Percentiles rank a stretch among this genome's conserved stretches.
These are phyloP conservation scores for Scophthalmus maximus DNA, from an alignment of 2,113 vertebrate species.

Conservation along the genomic window DNA sequence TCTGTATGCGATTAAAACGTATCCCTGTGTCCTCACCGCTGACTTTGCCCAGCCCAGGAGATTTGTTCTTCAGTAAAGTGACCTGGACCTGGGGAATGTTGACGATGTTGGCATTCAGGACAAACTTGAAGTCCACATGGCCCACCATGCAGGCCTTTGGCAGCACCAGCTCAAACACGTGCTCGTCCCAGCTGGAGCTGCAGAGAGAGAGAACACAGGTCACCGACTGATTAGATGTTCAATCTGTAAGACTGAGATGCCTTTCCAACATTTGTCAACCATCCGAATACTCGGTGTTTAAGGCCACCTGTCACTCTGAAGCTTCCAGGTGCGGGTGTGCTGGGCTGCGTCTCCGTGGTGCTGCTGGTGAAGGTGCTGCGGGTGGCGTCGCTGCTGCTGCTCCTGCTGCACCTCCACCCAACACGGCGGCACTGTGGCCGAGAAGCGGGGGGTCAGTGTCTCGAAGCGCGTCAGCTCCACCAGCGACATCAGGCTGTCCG, in stretches of 20 bases:
- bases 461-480: conserved; percentile 98
- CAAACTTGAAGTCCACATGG: conserved; percentile 99
- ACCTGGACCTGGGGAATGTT: conserved; percentile 99
- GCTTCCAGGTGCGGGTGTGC: conserved; percentile 98
- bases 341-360: conserved; percentile 98
- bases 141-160: conserved; percentile 99
- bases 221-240: background rate
- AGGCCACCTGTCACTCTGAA: conserved; percentile 92
- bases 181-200: conserved; percentile 99
- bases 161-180: conserved; percentile 97
- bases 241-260: too few species aligned
- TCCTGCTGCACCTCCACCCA: conserved; percentile 99
- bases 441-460: conserved; percentile 96
- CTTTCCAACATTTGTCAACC: too few species aligned
- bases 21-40: conserved; percentile 94
- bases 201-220: conserved; percentile 2
- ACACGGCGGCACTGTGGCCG: conserved; percentile 96
- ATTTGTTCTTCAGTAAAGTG: conserved; percentile 97
- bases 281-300: background rate
- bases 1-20: background rate
- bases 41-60: conserved; percentile 96
- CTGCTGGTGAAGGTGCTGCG: conserved; percentile 97
- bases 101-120: conserved; percentile 95
- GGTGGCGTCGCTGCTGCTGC: conserved; percentile 96
- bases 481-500: conserved; percentile 91